Base-by-base conservation (phyloP, 2,113 vertebrate genomes). In the Opisthocomus hoazin region DNA sequence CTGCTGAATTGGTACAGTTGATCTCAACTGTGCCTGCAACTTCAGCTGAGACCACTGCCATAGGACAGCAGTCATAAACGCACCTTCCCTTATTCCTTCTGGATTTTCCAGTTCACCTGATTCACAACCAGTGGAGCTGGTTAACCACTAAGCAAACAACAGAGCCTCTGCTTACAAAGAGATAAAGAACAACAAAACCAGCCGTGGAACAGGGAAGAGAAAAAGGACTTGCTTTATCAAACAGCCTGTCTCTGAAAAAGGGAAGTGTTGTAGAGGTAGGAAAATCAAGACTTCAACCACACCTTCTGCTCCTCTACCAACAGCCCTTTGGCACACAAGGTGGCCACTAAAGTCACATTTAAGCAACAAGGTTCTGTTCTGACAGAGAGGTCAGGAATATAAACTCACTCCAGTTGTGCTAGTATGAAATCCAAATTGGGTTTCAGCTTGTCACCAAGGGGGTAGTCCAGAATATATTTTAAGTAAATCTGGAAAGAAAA, bases 381-480 rank as follows among this genome's bases (percentile, higher is more conserved):
- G 36, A 84, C 14, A 87, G 46, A 75, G 8, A 56, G 30, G 14
- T 22, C 3, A 9, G 27, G 53, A 78, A 84, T 56, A 91, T 36
- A 63, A 74, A 96, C 98, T 97, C 96, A 99, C 99, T 93, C 98
- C 41, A 99, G 98, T 84, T 99, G 99, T 23, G 99, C 98, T 2
- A 99, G 98, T 56, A 99, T 96, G 64, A 99, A 99, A 87, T 99
- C 98, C 97, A 99, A 91, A 96, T 99, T 99, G 7, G 82, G 45
- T 87, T 95, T 98, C 93, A 99, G 95, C 95, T 99, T 99, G 61
- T 98, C 98, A 51, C 99, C 99, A 86, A 99, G 98, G 0, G 99
- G 99, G 96, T 99, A 99, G 94, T 99, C 99, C 97, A 99, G 98
- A 93, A 99, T 97, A n/a, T 99, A 99, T 92, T 99, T 99, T 80